Evolutionary conservation across 2,888 invertebrate genomes (phyloP).

Genomic region (Pegoplata infirma): DNA sequence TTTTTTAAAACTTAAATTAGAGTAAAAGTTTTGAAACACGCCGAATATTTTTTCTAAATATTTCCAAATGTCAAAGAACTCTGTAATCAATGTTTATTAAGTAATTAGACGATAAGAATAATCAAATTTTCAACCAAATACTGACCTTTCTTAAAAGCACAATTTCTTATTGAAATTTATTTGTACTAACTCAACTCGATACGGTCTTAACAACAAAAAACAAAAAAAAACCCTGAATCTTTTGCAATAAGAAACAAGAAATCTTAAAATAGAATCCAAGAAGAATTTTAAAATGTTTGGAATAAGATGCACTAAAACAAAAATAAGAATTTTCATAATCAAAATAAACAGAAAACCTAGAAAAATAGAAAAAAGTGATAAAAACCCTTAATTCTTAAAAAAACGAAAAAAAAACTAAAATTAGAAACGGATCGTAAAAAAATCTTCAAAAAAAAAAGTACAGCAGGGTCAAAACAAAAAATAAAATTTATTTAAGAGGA

Average conservation of each 20-base stretch:
- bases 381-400: not conserved
- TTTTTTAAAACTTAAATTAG: too few species aligned
- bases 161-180: not conserved
- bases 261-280: constrained; percentile 43
- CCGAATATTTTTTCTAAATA: too few species aligned
- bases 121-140: not conserved
- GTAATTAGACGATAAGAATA: too few species aligned
- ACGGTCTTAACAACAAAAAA: not conserved
- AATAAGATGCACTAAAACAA: constrained; percentile 18
- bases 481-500: constrained; percentile 40
- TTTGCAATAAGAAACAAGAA: constrained; percentile 29
- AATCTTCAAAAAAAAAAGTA: constrained; percentile 62
- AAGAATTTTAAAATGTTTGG: constrained; percentile 46
- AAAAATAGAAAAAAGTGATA: constrained; percentile 22
- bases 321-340: constrained; percentile 59
- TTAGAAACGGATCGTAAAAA: constrained; percentile 3
- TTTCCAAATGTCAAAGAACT: not conserved
- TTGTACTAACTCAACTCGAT: not conserved
- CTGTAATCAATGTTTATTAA: too few species aligned
- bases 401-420: constrained; percentile 15
- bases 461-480: constrained; percentile 68
- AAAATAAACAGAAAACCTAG: constrained; percentile 58
- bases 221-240: not conserved
- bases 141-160: constrained; percentile 15
- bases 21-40: too few species aligned